Conservation (phyloP, 2,888 invertebrate species). For the Sussaba pulchella region DNA sequence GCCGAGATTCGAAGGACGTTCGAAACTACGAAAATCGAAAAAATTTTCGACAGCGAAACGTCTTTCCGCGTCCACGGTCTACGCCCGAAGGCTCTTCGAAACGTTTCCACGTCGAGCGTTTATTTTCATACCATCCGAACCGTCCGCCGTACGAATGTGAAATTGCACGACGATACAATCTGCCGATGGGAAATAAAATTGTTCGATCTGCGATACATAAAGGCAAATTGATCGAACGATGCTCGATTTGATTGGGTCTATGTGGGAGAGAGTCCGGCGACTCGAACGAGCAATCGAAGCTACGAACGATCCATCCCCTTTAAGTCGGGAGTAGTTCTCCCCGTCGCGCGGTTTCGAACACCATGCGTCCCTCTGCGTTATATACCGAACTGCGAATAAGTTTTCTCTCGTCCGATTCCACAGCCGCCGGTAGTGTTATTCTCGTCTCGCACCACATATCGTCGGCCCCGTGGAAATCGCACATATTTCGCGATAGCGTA, state of each 20-base stretch:
- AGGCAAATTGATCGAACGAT: conserved; percentile 20
- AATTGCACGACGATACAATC: conserved; percentile 6
- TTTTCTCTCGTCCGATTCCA: conserved; percentile 24
- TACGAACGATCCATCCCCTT: conserved; percentile 67
- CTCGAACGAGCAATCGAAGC: conserved; percentile 21
- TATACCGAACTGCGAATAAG: conserved; percentile 39
- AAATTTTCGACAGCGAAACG: no score
- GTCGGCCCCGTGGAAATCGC: conserved; percentile 19
- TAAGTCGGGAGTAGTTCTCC: conserved; percentile 68
- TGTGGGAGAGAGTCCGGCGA: neutral
- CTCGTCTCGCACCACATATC: conserved; percentile 30
- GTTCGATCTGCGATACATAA: neutral
- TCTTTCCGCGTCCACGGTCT: neutral
- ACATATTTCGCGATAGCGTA: conserved; percentile 46
- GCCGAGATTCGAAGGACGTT: no score
- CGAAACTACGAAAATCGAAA: no score
- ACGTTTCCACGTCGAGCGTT: neutral
- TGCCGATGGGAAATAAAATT: neutral
- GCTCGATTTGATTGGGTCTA: conserved; percentile 15
- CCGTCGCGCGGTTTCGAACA: conserved; percentile 60
- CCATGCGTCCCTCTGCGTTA: conserved; percentile 17
- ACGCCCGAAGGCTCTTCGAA: neutral
- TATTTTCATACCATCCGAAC: neutral
- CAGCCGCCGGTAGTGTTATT: conserved; percentile 20
- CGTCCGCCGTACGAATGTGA: conserved; percentile 26